Evolutionary conservation across 53 echinoderm and acorn worm genomes (phyloP).

Genomic region (Paracentrotus lividus): DNA sequence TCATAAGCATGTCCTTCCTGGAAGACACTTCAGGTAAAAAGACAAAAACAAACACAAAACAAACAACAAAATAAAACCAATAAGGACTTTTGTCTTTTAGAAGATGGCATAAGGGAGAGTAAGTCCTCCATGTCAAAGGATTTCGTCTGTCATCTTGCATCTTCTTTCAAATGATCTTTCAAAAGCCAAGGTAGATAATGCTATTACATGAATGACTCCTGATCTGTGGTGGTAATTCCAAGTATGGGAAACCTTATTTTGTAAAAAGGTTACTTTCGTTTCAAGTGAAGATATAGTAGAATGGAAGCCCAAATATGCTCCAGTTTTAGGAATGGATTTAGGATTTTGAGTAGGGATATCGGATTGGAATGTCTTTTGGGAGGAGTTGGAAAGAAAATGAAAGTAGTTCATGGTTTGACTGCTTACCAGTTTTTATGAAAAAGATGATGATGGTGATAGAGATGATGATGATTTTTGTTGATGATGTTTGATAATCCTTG

Average conservation of each 20-base stretch:
- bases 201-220: background rate
- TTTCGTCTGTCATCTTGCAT: background rate
- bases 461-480: background rate
- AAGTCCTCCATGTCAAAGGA: background rate
- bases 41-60: too few relatives aligned
- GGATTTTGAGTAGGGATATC: background rate
- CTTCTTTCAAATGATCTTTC: background rate
- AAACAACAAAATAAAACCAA: too few relatives aligned
- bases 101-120: background rate
- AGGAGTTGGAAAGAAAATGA: background rate
- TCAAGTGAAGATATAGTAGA: background rate
- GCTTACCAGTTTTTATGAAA: background rate
- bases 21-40: background rate
- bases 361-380: background rate
- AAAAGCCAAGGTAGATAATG: background rate
- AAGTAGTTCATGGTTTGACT: background rate
- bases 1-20: background rate
- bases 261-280: background rate
- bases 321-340: background rate
- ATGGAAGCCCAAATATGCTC: background rate
- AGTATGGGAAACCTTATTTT: background rate
- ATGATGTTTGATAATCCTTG: background rate
- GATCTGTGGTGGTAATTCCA: background rate
- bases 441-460: background rate
- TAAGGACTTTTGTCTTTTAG: background rate